Base-by-base conservation (phyloP, 1,140 invertebrate species). In the Aleiodes sp. region DNA sequence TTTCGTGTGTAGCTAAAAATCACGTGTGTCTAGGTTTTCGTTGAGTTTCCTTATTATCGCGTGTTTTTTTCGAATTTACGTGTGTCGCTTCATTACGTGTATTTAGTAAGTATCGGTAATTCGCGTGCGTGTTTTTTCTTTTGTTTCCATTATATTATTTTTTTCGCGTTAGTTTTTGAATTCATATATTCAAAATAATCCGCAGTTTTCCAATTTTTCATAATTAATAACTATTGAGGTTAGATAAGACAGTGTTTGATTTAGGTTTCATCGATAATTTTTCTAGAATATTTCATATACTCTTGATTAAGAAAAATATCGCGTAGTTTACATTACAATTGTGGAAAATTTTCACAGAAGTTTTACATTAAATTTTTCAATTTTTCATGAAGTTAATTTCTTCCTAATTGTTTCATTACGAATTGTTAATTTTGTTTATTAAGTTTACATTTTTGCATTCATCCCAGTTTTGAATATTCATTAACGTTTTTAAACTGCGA, bases 181-280 rank as follows among this genome's bases (percentile, higher is more conserved):
- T 59, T 9, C 2, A 8, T 33, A 33, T n/a, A 68, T 77, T 78
- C 75, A 74, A 78, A 67, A 61, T 67, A 80, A 80, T 80, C 77
- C 75, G 68, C 39, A 70, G 77, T 77, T 77, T 78, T 80, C 78
- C 78, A 80, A 65, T 33, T 29, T n/a, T 14, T 31, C n/a, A 59
- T 59, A 14, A 59, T 14, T 12, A 9, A 14, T 57, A 52, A 10
- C 2, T 24, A 24, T 9, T 31, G 12, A 59, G 56, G 16, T 59
- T 31, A 59, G 9, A 14, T 59, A 29, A 59, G 56, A 31, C 56
- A 24, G 56, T 24, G 12, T n/a, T 29, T 59, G 6, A 1, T n/a
- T n/a, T 59, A 28, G 28, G 28, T 43, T 41, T 21, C 12, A 59
- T 33, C 4, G 9, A 33, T 4, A 33, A 33, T 8, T 33, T 33